Base-by-base conservation (phyloP, 2,113 vertebrate genomes). In the Fulica atra region DNA sequence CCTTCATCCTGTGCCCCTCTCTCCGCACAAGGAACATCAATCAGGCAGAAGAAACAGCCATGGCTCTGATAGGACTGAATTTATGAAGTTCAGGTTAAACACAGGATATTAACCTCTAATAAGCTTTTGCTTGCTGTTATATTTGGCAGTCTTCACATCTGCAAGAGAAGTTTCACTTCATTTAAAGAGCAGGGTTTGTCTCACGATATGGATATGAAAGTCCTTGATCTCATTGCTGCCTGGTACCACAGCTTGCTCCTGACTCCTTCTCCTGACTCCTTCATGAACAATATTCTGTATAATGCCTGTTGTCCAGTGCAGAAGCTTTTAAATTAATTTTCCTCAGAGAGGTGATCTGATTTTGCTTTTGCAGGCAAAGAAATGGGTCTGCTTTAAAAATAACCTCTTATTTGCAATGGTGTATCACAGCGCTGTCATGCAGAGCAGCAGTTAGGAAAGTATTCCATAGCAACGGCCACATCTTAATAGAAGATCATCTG, bases 401-500 rank as follows among this genome's bases (percentile, higher is more conserved):
- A 96, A 87, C 86, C 50, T 92, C 69, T 35, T 69, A 23, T 68
- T 88, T 81, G 90, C 90, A 93, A 95, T 81, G 92, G 92, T 93
- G 87, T 61, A 93, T 90, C 88, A 59, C 24, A 71, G 86, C 7
- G 36, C 81, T 88, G 44, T 79, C 88, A 90, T 74, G 88, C 79
- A 94, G 92, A 93, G 70, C 64, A 86, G 88, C 76, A 94, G 82
- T 78, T 78, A 88, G 82, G 20, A 50, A 90, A 92, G 81, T 69
- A 92, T 92, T 93, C 95, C 95, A 95, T 94, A 92, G 95, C 96
- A 96, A 96, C 69, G 0, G 77, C 86, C 92, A 95, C 93, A 94
- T 96, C 86, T 94, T 91, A 94, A 96, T 93, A 94, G 88, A 78
- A 57, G 83, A 96, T 93, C 77, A 92, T 89, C 93, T 96, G 95